Evolutionary conservation across 2,113 vertebrate genomes (phyloP).

Genomic region (Crypturellus undulatus): DNA sequence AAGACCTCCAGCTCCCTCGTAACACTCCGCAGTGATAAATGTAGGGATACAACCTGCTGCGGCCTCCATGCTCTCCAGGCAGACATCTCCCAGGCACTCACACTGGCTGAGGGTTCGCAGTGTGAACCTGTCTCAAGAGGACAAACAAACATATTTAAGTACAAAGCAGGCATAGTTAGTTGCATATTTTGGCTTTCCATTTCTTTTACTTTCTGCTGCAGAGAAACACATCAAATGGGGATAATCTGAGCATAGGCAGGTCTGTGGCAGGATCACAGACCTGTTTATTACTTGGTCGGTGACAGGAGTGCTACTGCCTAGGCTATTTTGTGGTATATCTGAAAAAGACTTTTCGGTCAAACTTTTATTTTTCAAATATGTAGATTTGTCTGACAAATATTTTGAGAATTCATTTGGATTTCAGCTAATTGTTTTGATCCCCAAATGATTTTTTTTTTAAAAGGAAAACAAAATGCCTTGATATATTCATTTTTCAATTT

Average conservation of each 20-base stretch:
- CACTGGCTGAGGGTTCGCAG: fast-evolving
- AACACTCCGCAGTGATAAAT: neutral
- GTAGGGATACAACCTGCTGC: neutral
- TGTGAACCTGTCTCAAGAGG: neutral
- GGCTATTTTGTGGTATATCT: neutral
- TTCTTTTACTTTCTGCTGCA: neutral
- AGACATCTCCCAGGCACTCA: neutral
- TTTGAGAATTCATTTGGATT: neutral
- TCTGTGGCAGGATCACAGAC: neutral
- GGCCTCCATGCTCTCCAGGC: neutral
- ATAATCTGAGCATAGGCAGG: neutral
- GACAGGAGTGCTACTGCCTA: neutral
- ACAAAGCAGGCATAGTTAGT: neutral
- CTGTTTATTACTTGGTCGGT: neutral
- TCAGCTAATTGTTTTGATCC: neutral
- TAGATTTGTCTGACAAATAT: neutral
- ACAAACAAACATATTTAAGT: neutral
- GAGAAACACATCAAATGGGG: neutral
- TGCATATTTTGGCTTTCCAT: neutral
- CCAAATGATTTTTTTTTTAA: neutral
- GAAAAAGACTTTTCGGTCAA: neutral
- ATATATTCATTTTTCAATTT: neutral
- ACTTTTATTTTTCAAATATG: neutral
- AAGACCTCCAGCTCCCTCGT: neutral
- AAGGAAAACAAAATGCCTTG: neutral